These are phyloP conservation scores for Drosophila paranaensis DNA, from an alignment of 2,888 invertebrate species.

Conservation along the genomic window DNA sequence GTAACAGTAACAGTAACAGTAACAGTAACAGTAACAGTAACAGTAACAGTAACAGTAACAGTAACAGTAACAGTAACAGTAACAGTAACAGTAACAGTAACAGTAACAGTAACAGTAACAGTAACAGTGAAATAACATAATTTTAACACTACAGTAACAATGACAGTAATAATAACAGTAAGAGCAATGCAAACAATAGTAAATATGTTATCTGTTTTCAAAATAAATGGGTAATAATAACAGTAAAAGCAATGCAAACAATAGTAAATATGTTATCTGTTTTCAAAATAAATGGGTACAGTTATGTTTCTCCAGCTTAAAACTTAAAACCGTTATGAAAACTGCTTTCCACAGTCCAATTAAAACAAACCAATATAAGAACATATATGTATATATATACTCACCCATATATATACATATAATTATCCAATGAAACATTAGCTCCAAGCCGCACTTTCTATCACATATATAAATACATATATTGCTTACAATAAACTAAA, in stretches of 20 bases:
- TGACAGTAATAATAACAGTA: conserved; percentile 15
- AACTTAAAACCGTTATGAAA: conserved; percentile 7
- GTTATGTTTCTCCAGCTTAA: conserved; percentile 27
- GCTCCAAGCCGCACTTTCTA: conserved; percentile 71
- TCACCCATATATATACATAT: background rate
- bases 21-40: conserved; percentile 20
- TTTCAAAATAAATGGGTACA: conserved; percentile 20
- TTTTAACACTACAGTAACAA: too few species aligned
- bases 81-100: conserved; percentile 20
- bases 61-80: conserved; percentile 15
- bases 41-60: conserved; percentile 14
- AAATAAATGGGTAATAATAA: conserved; percentile 14
- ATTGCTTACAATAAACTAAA: conserved; percentile 66
- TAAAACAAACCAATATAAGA: conserved; percentile 40
- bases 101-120: conserved; percentile 13
- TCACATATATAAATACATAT: conserved; percentile 53
- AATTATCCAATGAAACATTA: conserved; percentile 77
- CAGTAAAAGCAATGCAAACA: conserved; percentile 13
- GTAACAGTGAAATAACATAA: too few species aligned
- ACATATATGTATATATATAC: conserved; percentile 41
- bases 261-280: conserved; percentile 32
- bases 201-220: conserved; percentile 26
- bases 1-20: conserved; percentile 16
- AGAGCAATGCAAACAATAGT: conserved; percentile 20
- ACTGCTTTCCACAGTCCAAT: conserved; percentile 39